Evolutionary conservation across 1,140 invertebrate genomes (phyloP).

Genomic region (Mycetomoellerius zeteki): DNA sequence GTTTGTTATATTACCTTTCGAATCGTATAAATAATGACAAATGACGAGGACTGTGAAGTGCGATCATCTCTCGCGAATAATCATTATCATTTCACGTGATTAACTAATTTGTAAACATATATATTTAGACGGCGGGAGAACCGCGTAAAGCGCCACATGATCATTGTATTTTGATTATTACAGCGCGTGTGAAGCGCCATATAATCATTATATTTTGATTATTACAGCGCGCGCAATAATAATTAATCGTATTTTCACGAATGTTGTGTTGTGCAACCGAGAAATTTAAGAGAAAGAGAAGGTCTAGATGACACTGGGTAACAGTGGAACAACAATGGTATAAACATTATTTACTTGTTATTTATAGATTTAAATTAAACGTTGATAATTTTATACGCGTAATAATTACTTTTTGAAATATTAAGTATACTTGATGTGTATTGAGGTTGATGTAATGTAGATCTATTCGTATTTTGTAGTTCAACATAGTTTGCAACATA

Average conservation of each 20-base stretch:
- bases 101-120: constrained; percentile 14
- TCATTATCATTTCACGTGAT: neutral
- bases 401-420: neutral
- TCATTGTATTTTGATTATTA: constrained; percentile 26
- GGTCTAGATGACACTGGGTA: too few relatives aligned
- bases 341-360: neutral
- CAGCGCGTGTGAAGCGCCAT: too few relatives aligned
- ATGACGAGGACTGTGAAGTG: neutral
- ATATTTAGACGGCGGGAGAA: neutral
- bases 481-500: neutral
- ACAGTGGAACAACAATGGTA: neutral
- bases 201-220: constrained; percentile 9
- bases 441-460: neutral
- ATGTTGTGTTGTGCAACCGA: neutral
- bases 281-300: neutral
- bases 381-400: neutral
- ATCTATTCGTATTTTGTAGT: neutral
- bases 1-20: neutral
- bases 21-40: neutral
- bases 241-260: constrained; percentile 6
- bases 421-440: neutral
- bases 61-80: neutral
- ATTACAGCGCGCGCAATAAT: neutral
- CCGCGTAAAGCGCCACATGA: neutral
- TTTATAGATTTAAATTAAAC: neutral